These are phyloP conservation scores for Drosophila santomea DNA, from an alignment of 1,140 invertebrate species.

Conservation along the genomic window DNA sequence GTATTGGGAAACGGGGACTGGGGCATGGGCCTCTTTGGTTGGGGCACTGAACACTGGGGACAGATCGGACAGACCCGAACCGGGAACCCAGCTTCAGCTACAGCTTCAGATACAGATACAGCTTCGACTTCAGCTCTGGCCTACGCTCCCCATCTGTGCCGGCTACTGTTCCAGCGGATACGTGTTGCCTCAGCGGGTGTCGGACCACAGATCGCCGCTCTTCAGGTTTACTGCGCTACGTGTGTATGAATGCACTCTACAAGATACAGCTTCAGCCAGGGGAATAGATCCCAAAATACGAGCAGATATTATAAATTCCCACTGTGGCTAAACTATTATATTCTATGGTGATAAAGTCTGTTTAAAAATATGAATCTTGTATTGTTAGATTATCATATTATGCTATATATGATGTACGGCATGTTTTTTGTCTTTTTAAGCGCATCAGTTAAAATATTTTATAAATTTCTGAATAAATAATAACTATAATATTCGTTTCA, in stretches of 20 bases:
- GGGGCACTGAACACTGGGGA: constrained; percentile 24
- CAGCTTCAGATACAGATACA: constrained; percentile 3
- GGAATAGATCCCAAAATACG: not conserved
- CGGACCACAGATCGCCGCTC: constrained; percentile 29
- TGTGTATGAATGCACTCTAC: not conserved
- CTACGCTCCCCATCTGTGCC: constrained; percentile 46
- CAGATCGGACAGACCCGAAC: constrained; percentile 36
- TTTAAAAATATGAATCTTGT: too few relatives aligned
- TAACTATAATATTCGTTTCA: too few relatives aligned
- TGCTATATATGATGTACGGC: too few relatives aligned
- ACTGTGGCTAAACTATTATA: too few relatives aligned
- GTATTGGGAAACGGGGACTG: not conserved
- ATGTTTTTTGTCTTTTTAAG: too few relatives aligned
- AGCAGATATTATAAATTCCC: too few relatives aligned
- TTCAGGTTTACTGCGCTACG: constrained; percentile 18
- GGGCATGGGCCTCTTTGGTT: constrained; percentile 2
- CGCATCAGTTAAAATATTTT: too few relatives aligned
- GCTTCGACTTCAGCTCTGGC: constrained; percentile 7
- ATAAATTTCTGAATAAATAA: too few relatives aligned
- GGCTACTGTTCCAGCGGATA: constrained; percentile 49
- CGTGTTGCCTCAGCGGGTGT: constrained; percentile 46
- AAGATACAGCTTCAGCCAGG: not conserved
- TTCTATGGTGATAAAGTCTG: too few relatives aligned
- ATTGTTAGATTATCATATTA: too few relatives aligned
- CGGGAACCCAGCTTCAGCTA: constrained; percentile 7